phyloP scores from a whole-genome alignment of 2,888 invertebrate species.

The Scaptomyza parva region DNA sequence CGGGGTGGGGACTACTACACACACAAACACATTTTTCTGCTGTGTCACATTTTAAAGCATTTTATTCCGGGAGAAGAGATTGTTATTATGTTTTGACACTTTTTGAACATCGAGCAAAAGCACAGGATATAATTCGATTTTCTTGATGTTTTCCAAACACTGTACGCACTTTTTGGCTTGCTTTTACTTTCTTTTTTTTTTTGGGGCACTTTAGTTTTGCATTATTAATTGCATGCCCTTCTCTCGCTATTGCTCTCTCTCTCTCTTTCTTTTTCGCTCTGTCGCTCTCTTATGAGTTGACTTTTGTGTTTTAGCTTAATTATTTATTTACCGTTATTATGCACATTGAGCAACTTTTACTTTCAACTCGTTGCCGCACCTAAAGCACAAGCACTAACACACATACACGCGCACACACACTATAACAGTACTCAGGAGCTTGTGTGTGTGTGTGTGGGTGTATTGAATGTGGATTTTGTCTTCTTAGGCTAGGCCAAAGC shows the following conservation, averaged over 20 bases:
- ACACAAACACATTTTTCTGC: slow-evolving; percentile 2
- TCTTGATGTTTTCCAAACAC: slow-evolving; percentile 30
- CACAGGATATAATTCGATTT: slow-evolving; percentile 7
- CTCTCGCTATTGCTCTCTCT: no score
- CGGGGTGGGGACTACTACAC: background rate
- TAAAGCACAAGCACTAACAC: slow-evolving; percentile 34
- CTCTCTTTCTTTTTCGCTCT: slow-evolving; percentile 20
- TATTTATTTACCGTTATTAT: slow-evolving; percentile 62
- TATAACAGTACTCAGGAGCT: slow-evolving; percentile 6
- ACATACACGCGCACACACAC: slow-evolving; percentile 12
- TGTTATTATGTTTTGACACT: slow-evolving; percentile 13
- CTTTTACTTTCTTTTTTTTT: no score
- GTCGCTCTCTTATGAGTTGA: slow-evolving; percentile 3
- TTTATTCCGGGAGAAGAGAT: slow-evolving; percentile 8
- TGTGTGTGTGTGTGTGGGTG: slow-evolving; percentile 14
- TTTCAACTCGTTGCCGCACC: slow-evolving; percentile 68
- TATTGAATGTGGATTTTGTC: slow-evolving; percentile 39
- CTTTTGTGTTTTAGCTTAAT: slow-evolving; percentile 37
- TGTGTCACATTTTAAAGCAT: slow-evolving; percentile 20
- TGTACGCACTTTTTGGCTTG: slow-evolving; percentile 26
- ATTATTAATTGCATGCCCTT: slow-evolving; percentile 28
- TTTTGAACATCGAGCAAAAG: background rate
- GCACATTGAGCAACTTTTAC: slow-evolving; percentile 67
- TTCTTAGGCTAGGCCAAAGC: slow-evolving; percentile 59
- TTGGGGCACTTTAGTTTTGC: slow-evolving; percentile 37